Evolutionary conservation across 2,888 invertebrate genomes (phyloP), one percentile per base, ranked within the genome.

Genomic region (Antheraea yamamai): DNA sequence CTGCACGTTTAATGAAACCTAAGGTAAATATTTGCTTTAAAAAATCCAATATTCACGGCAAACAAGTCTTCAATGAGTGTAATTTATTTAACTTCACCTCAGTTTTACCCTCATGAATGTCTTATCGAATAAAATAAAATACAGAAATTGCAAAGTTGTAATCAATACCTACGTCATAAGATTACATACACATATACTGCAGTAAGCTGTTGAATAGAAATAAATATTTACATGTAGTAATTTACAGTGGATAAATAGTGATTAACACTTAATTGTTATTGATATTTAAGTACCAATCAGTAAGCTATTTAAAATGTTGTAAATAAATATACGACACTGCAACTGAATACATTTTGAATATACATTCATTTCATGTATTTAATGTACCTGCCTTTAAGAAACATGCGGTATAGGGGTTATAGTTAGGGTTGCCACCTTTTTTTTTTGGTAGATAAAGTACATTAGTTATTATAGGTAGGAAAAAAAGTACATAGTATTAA

Each of bases 361-460:
- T 72, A 71, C 55, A 75, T 58, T 58, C 30, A 20, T 47, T 47
- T 12, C 47, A 47, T 47, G 1, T n/a, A 72, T 75, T 75, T 58
- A 58, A 51, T 76, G 78, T 71, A 74, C 73, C 77, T 76, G 75
- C 61, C 72, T 75, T 47, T 71, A 71, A 64, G 58, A 58, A 75
- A 47, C 55, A 74, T 76, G 78, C 75, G 76, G 80, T 80, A 83
- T 83, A 85, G 81, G 80, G 82, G 83, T 80, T 79, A n/a, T n/a
- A n/a, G n/a, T n/a, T n/a, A n/a, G n/a, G n/a, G n/a, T n/a, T n/a
- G n/a, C n/a, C n/a, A n/a, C n/a, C n/a, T n/a, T n/a, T n/a, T n/a
- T n/a, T n/a, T n/a, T n/a, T n/a, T n/a, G n/a, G n/a, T n/a, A n/a
- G n/a, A n/a, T n/a, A n/a, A n/a, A n/a, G n/a, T n/a, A n/a, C n/a